Percentiles rank a stretch among this genome's conserved stretches.
These are phyloP conservation scores for Anhinga rufa DNA, from an alignment of 2,113 vertebrate genomes.

Conservation along the genomic window DNA sequence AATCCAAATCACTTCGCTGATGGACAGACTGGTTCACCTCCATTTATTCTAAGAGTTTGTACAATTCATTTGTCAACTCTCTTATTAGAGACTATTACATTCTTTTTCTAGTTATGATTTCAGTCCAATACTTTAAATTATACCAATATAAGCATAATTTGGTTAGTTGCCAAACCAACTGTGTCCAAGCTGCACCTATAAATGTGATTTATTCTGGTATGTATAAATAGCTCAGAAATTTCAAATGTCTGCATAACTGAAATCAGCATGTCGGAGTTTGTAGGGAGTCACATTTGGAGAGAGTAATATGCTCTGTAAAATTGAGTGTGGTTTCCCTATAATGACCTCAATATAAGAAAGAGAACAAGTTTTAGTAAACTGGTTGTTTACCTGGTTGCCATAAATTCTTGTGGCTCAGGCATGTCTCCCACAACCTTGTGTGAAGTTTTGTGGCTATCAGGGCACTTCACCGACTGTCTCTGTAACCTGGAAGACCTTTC, in stretches of 20 bases:
- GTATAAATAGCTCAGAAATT: background rate
- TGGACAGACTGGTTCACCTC: background rate
- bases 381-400: background rate
- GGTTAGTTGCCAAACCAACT: background rate
- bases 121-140: background rate
- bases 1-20: background rate
- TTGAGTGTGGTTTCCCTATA: background rate
- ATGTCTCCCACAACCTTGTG: background rate
- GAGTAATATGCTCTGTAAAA: background rate
- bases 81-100: background rate
- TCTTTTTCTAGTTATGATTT: background rate
- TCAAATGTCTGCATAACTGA: background rate
- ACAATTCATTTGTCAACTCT: background rate
- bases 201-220: background rate
- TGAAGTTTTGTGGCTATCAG: background rate
- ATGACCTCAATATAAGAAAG: background rate
- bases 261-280: background rate
- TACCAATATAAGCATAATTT: background rate
- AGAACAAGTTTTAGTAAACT: background rate
- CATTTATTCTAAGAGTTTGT: background rate
- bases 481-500: background rate
- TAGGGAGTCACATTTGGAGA: background rate
- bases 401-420: background rate
- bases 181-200: background rate
- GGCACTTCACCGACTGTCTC: background rate